These are phyloP conservation scores for Hemicrepidius hirtus DNA, from an alignment of 2,888 invertebrate species.

Conservation along the genomic window DNA sequence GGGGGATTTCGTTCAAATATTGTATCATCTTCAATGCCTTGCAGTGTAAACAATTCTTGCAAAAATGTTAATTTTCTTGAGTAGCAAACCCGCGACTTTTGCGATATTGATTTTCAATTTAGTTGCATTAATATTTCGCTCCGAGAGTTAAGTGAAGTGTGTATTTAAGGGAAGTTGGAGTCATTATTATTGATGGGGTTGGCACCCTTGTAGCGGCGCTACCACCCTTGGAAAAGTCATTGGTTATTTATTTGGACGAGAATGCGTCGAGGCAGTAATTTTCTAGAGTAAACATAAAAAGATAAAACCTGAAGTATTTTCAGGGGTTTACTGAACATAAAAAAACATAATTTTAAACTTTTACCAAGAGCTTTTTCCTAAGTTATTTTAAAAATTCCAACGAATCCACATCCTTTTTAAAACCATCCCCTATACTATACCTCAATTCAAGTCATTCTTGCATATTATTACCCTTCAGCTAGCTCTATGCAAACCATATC, in stretches of 20 bases:
- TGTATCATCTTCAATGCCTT: conserved; percentile 53
- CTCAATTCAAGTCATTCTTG: too few species aligned
- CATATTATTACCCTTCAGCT: too few species aligned
- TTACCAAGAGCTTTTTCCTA: conserved; percentile 25
- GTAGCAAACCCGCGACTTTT: conserved; percentile 53
- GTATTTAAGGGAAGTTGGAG: conserved; percentile 69
- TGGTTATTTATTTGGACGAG: conserved; percentile 63
- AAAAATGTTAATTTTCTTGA: conserved; percentile 53
- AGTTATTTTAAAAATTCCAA: not conserved
- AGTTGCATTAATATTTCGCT: conserved; percentile 70
- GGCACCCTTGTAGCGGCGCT: conserved; percentile 62
- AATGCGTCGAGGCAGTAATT: conserved; percentile 53
- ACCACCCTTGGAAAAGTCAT: conserved; percentile 64
- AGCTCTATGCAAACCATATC: too few species aligned
- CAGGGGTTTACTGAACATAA: conserved; percentile 35
- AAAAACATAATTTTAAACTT: conserved; percentile 48
- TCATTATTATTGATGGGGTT: conserved; percentile 70
- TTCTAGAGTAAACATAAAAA: conserved; percentile 54
- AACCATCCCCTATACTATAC: too few species aligned
- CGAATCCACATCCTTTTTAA: too few species aligned
- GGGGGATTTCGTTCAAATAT: conserved; percentile 56
- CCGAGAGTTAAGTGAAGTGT: conserved; percentile 69
- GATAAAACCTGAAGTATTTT: conserved; percentile 47
- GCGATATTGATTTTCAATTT: conserved; percentile 69
- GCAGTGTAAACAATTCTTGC: conserved; percentile 52